Base-by-base conservation (phyloP, 2,797 vertebrate species). In the Danionella dracula region DNA sequence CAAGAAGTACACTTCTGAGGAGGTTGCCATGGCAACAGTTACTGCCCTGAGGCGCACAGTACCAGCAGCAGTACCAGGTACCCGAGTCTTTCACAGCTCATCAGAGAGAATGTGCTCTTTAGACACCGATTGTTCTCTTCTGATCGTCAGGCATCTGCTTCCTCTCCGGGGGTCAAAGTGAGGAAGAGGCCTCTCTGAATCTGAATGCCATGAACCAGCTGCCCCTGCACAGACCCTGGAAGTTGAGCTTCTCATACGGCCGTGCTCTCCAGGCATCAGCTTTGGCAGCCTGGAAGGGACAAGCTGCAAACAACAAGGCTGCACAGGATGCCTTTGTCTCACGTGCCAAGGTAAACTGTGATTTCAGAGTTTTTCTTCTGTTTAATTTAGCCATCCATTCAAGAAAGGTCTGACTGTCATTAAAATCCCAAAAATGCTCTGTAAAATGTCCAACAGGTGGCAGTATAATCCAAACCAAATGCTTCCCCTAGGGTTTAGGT, bases 81-180 rank as follows among this genome's bases (percentile, higher is more conserved):
- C 86, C 37, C 5, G 16, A 20, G 10, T 32, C 16, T 11, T 20
- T 4, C 5, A 6, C 7, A 4, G 27, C 8, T 34, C 19, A 10
- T 32, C 13, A 44, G 48, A 13, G 17, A 27, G 8, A 46, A 4
- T 38, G n/a, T n/a, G 51, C 37, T 40, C 6, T 16, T 59, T 13
- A 59, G 32, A 7, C 1, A 1, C 11, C 8, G 4, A 59, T 35
- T 21, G 16, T 21, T 31, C 16, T 2, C 12, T 8, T 61, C 4
- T 59, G 42, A 20, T 54, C 65, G 40, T 12, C 71, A 99, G 96
- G 96, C 20, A 93, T 99, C 81, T 96, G 93, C 83, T 99, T 99
- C 88, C 85, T 99, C 72, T 99, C 96, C 54, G 96, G 96, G 68
- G 96, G 96, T 41, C 96, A 98, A 85, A 98, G 95, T 41, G 96